Percentiles rank a stretch among this genome's conserved stretches.
Conservation (phyloP, 1,140 invertebrate genomes). For the Steinernema feltiae region DNA sequence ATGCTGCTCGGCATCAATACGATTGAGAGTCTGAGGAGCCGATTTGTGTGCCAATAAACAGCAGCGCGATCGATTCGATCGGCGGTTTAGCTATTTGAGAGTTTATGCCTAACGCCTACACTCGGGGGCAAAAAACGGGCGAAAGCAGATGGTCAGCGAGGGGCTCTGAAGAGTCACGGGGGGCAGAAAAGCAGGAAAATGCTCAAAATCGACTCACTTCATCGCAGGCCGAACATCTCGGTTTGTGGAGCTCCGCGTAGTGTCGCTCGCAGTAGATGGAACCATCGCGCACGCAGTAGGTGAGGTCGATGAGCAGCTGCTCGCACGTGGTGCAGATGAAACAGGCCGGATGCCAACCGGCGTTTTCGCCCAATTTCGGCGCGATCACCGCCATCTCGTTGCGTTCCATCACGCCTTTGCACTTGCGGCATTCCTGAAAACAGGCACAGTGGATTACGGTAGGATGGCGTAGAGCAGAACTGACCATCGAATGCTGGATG, state of each 20-base stretch:
- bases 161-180: too few relatives aligned
- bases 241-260: constrained; percentile 84
- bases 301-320: constrained; percentile 76
- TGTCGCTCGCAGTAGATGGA: constrained; percentile 81
- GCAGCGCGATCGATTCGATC: too few relatives aligned
- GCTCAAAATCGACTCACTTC: constrained; percentile 69
- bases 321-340: constrained; percentile 77
- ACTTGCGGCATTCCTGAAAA: constrained; percentile 66
- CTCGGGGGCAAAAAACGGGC: too few relatives aligned
- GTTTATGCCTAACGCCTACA: too few relatives aligned
- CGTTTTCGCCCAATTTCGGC: constrained; percentile 67
- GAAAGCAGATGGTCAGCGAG: too few relatives aligned
- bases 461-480: too few relatives aligned
- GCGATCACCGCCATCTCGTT: constrained; percentile 69
- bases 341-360: constrained; percentile 77
- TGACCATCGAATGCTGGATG: constrained; percentile 50
- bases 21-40: too few relatives aligned
- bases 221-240: constrained; percentile 83
- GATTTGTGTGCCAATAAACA: too few relatives aligned
- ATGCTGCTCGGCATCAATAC: too few relatives aligned
- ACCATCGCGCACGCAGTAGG: constrained; percentile 81
- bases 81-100: too few relatives aligned
- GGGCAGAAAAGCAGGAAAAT: background rate
- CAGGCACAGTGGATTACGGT: too few relatives aligned
- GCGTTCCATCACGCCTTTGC: constrained; percentile 65